phyloP scores from a whole-genome alignment of 2,797 vertebrate species.

The Vipera ursinii region DNA sequence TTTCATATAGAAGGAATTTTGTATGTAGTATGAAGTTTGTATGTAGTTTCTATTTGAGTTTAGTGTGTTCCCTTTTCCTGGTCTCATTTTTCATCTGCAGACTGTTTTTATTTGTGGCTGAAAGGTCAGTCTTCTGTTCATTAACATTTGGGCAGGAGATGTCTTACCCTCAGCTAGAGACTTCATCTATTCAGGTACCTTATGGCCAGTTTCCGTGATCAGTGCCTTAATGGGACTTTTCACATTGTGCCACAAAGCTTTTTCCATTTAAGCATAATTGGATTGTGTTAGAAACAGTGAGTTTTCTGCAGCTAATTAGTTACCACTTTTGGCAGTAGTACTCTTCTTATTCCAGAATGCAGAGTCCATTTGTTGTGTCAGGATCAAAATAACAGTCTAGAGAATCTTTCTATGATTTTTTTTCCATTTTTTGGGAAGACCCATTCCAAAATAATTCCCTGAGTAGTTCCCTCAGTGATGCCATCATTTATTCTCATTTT shows the following conservation, averaged over 20 bases:
- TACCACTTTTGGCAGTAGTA: neutral
- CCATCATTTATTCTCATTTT: neutral
- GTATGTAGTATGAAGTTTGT: neutral
- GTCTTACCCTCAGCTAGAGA: neutral
- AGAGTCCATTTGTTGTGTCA: neutral
- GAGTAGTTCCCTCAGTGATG: neutral
- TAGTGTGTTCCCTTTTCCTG: neutral
- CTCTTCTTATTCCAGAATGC: neutral
- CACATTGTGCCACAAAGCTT: neutral
- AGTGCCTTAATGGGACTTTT: neutral
- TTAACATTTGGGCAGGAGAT: neutral
- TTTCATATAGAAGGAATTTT: neutral
- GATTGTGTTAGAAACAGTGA: neutral
- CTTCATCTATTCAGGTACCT: neutral
- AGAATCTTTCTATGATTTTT: neutral
- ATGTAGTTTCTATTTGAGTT: neutral
- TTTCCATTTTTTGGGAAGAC: neutral
- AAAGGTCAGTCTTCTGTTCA: neutral
- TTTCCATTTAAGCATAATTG: neutral
- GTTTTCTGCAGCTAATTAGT: neutral
- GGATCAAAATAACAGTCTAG: neutral
- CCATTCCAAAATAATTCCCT: neutral
- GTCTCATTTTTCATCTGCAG: neutral
- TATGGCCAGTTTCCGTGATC: neutral
- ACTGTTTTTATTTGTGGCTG: neutral